Evolutionary conservation across 2,113 vertebrate species (phyloP), one percentile per base, ranked within the genome.

Genomic region (Formicarius rufipectus): DNA sequence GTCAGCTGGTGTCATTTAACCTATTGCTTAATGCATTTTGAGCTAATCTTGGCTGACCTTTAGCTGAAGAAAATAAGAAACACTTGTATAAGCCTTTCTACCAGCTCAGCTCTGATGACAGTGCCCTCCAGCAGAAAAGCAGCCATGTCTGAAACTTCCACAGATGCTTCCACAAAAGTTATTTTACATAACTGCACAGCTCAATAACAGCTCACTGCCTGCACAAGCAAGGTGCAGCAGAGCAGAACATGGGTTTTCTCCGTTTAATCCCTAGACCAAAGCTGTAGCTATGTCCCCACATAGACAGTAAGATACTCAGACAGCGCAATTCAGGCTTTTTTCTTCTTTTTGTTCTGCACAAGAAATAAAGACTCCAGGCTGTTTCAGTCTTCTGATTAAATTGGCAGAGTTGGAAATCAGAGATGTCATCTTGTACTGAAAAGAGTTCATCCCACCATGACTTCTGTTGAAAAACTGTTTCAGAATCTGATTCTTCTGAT

Each of bases 81-180:
- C 64, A 50, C 55, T 90, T 63, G 35, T 42, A 55, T 0, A 0
- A 89, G 44, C 23, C 64, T 25, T 87, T 90, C 64, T 74, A 62
- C 83, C 3, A 4, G 72, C 89, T 84, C 91, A 81, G 71, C 64
- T 84, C 47, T 45, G 47, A 35, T 47, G 83, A 75, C 25, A 55
- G 67, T 80, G 89, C 88, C 92, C 73, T 90, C 76, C 91, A 93
- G 89, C 80, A 89, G 63, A 77, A 92, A 89, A 88, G 64, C 67
- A 81, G 47, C 67, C 4, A 1, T 72, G 85, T 67, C 79, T 77
- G n/a, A 77, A 96, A 59, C 33, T 59, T 87, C 64, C 47, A 84
- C 45, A 6, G 12, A 62, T 39, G 42, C 45, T 88, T 79, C 67
- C 67, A 77, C 27, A 31, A 15, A 92, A 78, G 56, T 92, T 81